A percentile compares a stretch with the other conserved stretches of the same genome.
These are phyloP conservation scores for Lycopodina hypogea DNA, from an alignment of 37 sponge, comb jelly and placozoan genomes.

Conservation along the genomic window DNA sequence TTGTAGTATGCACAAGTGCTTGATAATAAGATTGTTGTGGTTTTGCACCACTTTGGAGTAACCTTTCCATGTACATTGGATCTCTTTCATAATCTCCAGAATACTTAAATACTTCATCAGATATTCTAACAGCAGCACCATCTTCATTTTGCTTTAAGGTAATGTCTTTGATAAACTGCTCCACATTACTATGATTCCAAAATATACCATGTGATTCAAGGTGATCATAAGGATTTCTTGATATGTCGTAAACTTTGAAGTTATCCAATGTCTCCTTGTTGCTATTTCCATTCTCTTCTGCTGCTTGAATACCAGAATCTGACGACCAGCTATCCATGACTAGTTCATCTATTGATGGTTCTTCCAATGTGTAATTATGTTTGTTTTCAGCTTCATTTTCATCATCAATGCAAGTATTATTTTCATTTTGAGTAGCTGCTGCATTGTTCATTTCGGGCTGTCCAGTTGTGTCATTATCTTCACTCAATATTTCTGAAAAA, in stretches of 20 bases:
- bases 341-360: not conserved
- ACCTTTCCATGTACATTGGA: constrained; percentile 23
- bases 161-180: too few relatives aligned
- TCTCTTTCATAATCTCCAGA: constrained; percentile 42
- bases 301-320: too few relatives aligned
- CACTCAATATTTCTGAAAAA: not conserved
- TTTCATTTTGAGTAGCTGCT: not conserved
- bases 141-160: too few relatives aligned
- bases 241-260: too few relatives aligned
- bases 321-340: too few relatives aligned
- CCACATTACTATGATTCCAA: too few relatives aligned
- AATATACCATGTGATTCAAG: too few relatives aligned
- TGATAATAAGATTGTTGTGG: not conserved
- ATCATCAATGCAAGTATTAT: too few relatives aligned
- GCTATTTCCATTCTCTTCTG: too few relatives aligned
- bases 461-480: not conserved
- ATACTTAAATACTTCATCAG: constrained; percentile 12
- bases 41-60: not conserved
- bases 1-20: not conserved
- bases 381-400: not conserved
- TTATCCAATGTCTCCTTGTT: too few relatives aligned
- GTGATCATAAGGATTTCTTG: too few relatives aligned
- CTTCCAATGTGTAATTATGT: not conserved
- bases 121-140: too few relatives aligned
- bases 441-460: not conserved